Percentiles rank a stretch among this genome's conserved stretches.
Evolutionary conservation across 2,113 vertebrate genomes (phyloP).

Genomic region (Gavia stellata): DNA sequence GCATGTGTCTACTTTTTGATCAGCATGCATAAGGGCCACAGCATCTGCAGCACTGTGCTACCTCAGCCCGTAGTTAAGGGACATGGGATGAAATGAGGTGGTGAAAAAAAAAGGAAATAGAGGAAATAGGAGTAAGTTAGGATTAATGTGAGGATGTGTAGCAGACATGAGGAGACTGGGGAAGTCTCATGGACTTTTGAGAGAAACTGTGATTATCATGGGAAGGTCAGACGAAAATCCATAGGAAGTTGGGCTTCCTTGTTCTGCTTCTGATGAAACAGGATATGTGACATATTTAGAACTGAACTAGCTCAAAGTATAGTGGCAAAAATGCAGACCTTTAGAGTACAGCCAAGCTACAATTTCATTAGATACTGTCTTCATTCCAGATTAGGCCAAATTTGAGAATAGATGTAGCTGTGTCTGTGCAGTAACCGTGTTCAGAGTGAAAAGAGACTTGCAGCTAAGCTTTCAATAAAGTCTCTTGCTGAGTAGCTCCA

Average conservation of each 20-base stretch:
- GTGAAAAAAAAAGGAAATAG: neutral
- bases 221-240: neutral
- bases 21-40: rapidly evolving
- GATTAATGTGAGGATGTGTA: neutral
- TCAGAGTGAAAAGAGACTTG: neutral
- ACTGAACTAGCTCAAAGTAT: neutral
- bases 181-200: neutral
- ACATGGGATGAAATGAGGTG: neutral
- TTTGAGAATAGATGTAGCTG: neutral
- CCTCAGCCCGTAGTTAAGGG: neutral
- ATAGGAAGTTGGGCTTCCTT: neutral
- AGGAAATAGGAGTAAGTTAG: neutral
- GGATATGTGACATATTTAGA: neutral
- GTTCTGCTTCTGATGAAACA: neutral
- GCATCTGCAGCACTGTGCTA: neutral
- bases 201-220: neutral
- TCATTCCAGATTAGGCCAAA: neutral
- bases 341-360: neutral
- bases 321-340: neutral
- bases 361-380: neutral
- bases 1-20: neutral
- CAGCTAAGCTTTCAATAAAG: neutral
- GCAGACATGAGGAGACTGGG: neutral
- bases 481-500: neutral
- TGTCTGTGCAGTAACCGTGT: rapidly evolving